Evolutionary conservation across 2,888 invertebrate genomes (phyloP).

Genomic region (Latrodectus elegans): DNA sequence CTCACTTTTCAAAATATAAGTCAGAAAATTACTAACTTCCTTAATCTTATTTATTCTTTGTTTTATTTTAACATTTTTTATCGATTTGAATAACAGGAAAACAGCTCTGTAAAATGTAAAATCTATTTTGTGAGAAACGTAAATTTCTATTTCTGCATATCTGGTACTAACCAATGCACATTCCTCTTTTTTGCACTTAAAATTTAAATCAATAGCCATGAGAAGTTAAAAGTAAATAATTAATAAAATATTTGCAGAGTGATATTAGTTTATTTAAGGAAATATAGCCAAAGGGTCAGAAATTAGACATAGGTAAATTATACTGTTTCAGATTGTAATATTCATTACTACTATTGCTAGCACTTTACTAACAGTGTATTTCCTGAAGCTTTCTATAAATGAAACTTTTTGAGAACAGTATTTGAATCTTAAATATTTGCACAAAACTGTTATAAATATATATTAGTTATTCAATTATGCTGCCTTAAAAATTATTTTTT

Average conservation of each 20-base stretch:
- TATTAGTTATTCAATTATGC: conserved; percentile 34
- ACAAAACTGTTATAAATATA: conserved; percentile 47
- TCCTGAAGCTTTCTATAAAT: conserved; percentile 58
- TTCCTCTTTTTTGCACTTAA: conserved; percentile 53
- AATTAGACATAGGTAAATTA: conserved; percentile 62
- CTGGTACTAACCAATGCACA: conserved; percentile 48
- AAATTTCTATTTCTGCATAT: conserved; percentile 47
- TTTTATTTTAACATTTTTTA: no score
- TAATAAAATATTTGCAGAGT: conserved; percentile 51
- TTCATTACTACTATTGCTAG: conserved; percentile 61
- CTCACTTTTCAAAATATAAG: no score
- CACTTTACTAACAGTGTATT: conserved; percentile 63
- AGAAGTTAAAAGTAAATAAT: conserved; percentile 32
- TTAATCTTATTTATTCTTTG: no score
- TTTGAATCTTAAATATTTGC: conserved; percentile 59
- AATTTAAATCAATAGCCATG: conserved; percentile 61
- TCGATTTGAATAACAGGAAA: no score
- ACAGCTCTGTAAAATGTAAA: conserved; percentile 43
- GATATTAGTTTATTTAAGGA: conserved; percentile 54
- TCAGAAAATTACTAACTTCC: no score
- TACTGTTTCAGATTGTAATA: conserved; percentile 48
- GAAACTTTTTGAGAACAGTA: conserved; percentile 58
- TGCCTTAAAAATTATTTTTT: conserved; percentile 44
- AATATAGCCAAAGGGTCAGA: conserved; percentile 46
- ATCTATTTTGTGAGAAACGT: conserved; percentile 34